Percentiles rank a stretch among this genome's conserved stretches.
These are phyloP conservation scores for Chaetops frenatus DNA, from an alignment of 2,113 vertebrate genomes.

Conservation along the genomic window DNA sequence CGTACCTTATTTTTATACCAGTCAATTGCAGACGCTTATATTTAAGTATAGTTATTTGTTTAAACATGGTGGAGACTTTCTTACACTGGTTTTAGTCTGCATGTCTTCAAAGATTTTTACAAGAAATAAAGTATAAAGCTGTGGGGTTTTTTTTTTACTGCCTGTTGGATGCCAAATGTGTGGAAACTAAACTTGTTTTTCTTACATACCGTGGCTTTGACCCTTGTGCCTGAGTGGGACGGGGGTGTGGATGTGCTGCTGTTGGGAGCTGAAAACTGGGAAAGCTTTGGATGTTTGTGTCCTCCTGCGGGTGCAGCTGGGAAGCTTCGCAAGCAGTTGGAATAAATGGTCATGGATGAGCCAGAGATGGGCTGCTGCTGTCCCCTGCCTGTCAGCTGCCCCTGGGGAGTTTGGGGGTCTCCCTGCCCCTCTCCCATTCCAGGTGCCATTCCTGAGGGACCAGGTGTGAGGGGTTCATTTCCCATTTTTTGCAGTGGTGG, in stretches of 20 bases:
- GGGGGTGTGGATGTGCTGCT: not conserved
- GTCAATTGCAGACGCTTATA: constrained; percentile 84
- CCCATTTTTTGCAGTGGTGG: not conserved
- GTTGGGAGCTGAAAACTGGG: too few species aligned
- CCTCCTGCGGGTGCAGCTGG: fast-evolving
- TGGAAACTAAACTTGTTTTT: not conserved
- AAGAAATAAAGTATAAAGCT: constrained; percentile 79
- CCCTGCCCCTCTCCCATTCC: not conserved
- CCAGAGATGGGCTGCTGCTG: fast-evolving
- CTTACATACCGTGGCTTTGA: fast-evolving
- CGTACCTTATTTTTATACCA: constrained; percentile 85
- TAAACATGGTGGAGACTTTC: constrained; percentile 86
- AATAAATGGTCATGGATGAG: fast-evolving
- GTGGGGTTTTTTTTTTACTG: constrained; percentile 61
- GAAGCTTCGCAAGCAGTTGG: fast-evolving
- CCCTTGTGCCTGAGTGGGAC: not conserved
- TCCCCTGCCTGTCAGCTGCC: not conserved
- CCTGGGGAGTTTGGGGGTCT: not conserved
- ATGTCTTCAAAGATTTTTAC: constrained; percentile 95
- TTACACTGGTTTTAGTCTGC: constrained; percentile 99
- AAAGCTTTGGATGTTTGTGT: not conserved
- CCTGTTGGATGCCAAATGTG: not conserved
- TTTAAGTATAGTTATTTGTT: constrained; percentile 85
- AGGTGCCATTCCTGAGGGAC: not conserved
- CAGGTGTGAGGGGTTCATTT: not conserved